Percentiles rank a stretch among this genome's conserved stretches.
These are phyloP conservation scores for Lota lota DNA, from an alignment of 2,113 vertebrate species.

Conservation along the genomic window DNA sequence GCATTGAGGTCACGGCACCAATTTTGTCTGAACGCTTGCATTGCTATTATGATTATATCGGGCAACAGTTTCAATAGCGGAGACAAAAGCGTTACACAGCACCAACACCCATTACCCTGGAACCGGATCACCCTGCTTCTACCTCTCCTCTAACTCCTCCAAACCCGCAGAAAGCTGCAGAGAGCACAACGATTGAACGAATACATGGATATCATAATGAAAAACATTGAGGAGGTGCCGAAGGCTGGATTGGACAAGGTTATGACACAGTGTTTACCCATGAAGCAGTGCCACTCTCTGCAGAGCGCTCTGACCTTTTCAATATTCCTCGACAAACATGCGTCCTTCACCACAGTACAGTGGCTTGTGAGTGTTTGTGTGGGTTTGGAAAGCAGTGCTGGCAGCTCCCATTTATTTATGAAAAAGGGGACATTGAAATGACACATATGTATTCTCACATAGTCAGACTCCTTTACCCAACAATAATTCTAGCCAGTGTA, in stretches of 20 bases:
- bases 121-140: no score
- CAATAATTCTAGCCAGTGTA: no score
- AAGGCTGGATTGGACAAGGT: conserved; percentile 5
- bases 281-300: conserved; percentile 33
- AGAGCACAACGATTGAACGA: not conserved
- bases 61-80: no score
- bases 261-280: conserved; percentile 42
- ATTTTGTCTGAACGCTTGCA: no score
- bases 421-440: no score
- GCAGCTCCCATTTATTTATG: conserved; percentile 9
- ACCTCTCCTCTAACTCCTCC: not conserved
- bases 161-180: not conserved
- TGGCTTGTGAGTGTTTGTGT: conserved; percentile 1
- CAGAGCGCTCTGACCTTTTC: conserved; percentile 48
- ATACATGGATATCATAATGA: no score
- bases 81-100: no score
- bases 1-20: no score
- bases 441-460: no score
- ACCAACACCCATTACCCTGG: no score
- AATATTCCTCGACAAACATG: conserved; percentile 34
- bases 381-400: conserved; percentile 12
- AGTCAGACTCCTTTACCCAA: no score
- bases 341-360: conserved; percentile 25
- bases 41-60: no score
- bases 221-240: not conserved